phyloP scores from a whole-genome alignment of 2,888 invertebrate species.

The Rhamphomyia laevipes region DNA sequence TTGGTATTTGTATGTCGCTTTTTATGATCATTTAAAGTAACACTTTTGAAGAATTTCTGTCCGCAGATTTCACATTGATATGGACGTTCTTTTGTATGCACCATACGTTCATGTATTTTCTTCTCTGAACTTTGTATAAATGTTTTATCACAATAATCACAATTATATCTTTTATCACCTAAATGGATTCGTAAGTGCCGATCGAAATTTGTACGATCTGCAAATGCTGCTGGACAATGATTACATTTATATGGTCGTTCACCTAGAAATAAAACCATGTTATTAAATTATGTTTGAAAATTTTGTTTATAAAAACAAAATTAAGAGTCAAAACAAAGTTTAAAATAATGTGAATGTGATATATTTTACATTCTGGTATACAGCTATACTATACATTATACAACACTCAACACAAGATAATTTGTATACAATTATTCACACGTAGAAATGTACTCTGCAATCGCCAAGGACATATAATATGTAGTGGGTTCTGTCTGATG shows the following conservation, averaged over 20 bases:
- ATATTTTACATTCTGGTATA: no score
- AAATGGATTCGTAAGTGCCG: constrained; percentile 3
- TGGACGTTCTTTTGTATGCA: constrained; percentile 24
- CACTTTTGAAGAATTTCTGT: constrained; percentile 24
- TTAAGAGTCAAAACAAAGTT: no score
- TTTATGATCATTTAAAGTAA: constrained; percentile 21
- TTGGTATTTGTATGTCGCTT: constrained; percentile 9
- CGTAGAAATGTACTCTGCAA: no score
- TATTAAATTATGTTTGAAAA: no score
- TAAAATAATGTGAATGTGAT: no score
- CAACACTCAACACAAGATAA: no score
- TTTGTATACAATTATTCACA: no score
- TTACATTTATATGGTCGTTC: constrained; percentile 1
- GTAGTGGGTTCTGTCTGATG: no score
- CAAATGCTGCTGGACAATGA: constrained; percentile 1
- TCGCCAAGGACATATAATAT: no score
- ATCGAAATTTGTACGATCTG: constrained; percentile 4
- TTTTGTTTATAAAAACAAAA: no score
- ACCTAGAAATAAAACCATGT: no score
- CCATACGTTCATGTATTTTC: constrained; percentile 21
- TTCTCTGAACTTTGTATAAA: constrained; percentile 23
- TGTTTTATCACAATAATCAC: constrained; percentile 20
- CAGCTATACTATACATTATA: no score
- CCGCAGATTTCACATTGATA: constrained; percentile 30
- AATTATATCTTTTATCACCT: constrained; percentile 1